A percentile compares a stretch with the other conserved stretches of the same genome.
Conservation (phyloP, 2,888 invertebrate genomes). For the Rotaria magnacalcarata region DNA sequence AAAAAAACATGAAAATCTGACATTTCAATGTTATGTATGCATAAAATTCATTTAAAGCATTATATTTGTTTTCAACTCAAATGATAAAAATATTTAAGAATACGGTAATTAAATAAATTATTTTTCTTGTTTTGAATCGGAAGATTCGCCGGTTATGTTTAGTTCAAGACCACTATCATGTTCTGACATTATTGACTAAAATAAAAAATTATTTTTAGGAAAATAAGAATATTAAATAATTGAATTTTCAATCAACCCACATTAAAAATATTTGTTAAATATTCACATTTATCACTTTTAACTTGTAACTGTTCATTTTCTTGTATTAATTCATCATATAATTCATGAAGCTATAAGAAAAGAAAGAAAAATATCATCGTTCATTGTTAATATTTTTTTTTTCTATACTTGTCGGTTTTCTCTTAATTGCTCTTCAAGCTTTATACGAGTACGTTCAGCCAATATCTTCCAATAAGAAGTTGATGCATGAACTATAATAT, state of each 20-base stretch:
- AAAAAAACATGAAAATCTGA: background rate
- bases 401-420: background rate
- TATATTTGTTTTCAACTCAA: background rate
- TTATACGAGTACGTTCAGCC: background rate
- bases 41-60: background rate
- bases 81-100: too few relatives aligned
- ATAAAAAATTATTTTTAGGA: background rate
- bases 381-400: background rate
- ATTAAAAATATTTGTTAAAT: background rate
- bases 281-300: background rate
- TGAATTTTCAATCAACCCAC: background rate
- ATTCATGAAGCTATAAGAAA: background rate
- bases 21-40: background rate
- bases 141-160: background rate
- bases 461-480: background rate
- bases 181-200: background rate
- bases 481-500: background rate
- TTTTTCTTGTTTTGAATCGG: background rate
- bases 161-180: conserved; percentile 7
- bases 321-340: background rate
- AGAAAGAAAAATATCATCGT: background rate
- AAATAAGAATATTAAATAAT: background rate
- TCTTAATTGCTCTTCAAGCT: background rate
- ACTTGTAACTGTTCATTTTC: background rate
- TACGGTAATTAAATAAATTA: background rate